These are phyloP conservation scores for Chiloscyllium punctatum DNA, from an alignment of 2,797 vertebrate species.

Conservation along the genomic window DNA sequence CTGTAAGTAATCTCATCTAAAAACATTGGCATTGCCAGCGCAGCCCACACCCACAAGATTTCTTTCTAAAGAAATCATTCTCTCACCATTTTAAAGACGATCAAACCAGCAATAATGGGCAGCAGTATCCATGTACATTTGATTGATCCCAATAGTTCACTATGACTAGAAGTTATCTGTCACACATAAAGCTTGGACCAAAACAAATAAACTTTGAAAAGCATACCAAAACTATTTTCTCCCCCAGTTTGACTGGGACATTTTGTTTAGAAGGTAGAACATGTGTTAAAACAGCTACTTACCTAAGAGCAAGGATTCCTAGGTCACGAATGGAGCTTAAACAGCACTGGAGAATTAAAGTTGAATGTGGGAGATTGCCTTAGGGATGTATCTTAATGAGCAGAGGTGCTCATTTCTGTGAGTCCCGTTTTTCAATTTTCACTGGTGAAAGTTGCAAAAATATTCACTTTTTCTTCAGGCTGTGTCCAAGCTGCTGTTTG, in stretches of 20 bases:
- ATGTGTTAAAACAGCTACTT: neutral
- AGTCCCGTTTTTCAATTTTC: neutral
- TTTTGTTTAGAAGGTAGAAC: neutral
- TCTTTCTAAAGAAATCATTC: neutral
- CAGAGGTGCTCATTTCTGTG: neutral
- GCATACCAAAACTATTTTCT: neutral
- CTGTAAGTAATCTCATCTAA: too few relatives aligned
- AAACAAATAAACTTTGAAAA: neutral
- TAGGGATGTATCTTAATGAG: neutral
- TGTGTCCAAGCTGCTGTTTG: neutral
- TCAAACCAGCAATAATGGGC: neutral
- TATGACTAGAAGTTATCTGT: neutral
- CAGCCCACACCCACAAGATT: neutral
- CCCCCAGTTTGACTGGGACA: neutral
- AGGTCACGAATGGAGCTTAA: neutral
- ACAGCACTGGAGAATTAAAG: neutral
- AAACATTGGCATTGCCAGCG: neutral
- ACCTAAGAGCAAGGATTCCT: neutral
- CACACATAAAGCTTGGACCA: neutral
- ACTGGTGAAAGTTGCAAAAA: neutral
- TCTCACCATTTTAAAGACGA: neutral
- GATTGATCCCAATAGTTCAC: neutral
- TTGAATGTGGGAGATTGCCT: neutral
- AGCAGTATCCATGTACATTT: neutral
- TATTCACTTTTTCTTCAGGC: neutral